Base-by-base conservation (phyloP, 2,888 invertebrate genomes). In the Rhorus exstirpatorius region DNA sequence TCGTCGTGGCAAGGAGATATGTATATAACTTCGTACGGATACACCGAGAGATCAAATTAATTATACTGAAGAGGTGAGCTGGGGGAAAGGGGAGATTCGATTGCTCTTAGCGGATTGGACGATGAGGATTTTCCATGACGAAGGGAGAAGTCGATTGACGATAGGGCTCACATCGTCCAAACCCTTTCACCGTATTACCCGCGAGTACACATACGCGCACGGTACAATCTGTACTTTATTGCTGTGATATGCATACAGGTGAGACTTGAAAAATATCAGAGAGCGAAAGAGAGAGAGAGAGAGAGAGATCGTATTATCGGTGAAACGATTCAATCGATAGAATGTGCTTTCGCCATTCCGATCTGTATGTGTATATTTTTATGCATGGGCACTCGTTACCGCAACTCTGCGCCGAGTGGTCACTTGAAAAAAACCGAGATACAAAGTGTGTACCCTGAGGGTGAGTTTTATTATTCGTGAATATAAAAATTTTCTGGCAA, bases 41-140 rank as follows among this genome's bases (percentile, higher is more conserved):
- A 84, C 17, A 44, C 81, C 60, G 77, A 83, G 80, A 82, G 85
- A 85, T 85, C 83, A 85, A 83, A 85, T 85, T 85, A 85, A 85
- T 85, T 85, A 83, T 83, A 81, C 67, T 72, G 76, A 76, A 60
- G 78, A 83, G 74, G 53, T 51, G 78, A 79, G 24, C 58, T 61
- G 46, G 51, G 76, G 31, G 60, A 60, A 77, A 70, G 61, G n/a
- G n/a, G n/a, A n/a, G 74, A 82, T 82, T 82, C 85, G 83, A 85
- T 83, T 83, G 85, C 85, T 85, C 83, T 85, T 83, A 82, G 85
- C 46, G 83, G 75, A 85, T 85, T 85, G 83, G 76, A 76, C 76
- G 65, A 58, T 38, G 10, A 58, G 68, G 65, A 60, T 70, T 79
- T 61, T 65, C 63, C 60, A 70, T 61, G 74, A 41, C 77, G 67